These are phyloP conservation scores for Dryomyza anilis DNA, from an alignment of 2,888 invertebrate genomes.

Conservation along the genomic window DNA sequence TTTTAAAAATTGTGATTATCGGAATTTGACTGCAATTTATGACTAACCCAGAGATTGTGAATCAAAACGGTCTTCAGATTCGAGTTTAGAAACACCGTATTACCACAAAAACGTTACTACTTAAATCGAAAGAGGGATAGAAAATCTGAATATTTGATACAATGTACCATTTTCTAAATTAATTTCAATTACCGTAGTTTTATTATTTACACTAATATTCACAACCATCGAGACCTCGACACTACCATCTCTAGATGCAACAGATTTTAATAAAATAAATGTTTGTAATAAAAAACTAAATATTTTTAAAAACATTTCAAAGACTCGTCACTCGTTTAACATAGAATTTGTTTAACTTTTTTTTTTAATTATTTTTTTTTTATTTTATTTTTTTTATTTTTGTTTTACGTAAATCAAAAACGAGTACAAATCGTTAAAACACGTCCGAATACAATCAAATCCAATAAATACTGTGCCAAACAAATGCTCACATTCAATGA, in stretches of 20 bases:
- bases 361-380: too few species aligned
- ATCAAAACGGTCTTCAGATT: too few species aligned
- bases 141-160: background rate
- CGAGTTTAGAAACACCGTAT: too few species aligned
- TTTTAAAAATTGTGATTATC: too few species aligned
- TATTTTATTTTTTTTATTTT: too few species aligned
- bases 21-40: too few species aligned
- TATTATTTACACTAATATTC: conserved; percentile 32
- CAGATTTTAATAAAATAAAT: background rate
- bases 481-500: background rate
- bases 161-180: background rate
- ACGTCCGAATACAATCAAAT: background rate
- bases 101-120: too few species aligned
- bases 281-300: background rate
- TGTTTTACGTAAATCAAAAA: too few species aligned
- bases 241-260: conserved; percentile 8
- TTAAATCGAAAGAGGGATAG: too few species aligned
- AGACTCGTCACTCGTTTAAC: too few species aligned
- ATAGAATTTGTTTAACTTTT: too few species aligned
- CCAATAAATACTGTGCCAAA: conserved; percentile 5
- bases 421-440: background rate
- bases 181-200: conserved; percentile 22
- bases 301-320: background rate
- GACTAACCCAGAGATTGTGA: too few species aligned
- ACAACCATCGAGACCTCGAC: conserved; percentile 35